Conservation (phyloP, 53 echinoderm and acorn worm genomes). For the Actinopyga echinites region DNA sequence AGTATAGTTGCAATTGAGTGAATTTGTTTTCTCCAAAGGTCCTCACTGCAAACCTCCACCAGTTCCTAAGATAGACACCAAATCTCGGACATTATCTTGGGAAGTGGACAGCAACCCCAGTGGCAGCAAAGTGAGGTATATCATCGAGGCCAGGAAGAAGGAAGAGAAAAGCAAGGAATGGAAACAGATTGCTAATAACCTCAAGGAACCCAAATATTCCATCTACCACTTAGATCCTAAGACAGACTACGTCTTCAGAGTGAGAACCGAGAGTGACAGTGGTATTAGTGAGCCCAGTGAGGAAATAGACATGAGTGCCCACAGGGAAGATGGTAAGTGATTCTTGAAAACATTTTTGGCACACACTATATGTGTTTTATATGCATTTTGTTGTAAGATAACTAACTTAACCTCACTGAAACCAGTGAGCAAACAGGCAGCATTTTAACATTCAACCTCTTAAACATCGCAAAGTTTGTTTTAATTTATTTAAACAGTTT, state of each 20-base stretch:
- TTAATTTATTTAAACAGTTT: too few relatives aligned
- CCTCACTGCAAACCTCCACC: conserved; percentile 50
- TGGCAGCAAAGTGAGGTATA: conserved; percentile 69
- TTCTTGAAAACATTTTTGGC: too few relatives aligned
- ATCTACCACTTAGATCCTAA: conserved; percentile 72
- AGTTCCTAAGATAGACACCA: conserved; percentile 68
- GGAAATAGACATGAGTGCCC: conserved; percentile 73
- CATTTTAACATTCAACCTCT: too few relatives aligned
- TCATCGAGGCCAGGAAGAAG: conserved; percentile 65
- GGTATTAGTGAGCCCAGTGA: conserved; percentile 93
- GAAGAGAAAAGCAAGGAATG: conserved; percentile 69
- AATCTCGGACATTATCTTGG: conserved; percentile 75
- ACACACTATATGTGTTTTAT: too few relatives aligned
- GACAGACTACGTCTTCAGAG: conserved; percentile 76
- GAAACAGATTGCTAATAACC: conserved; percentile 64
- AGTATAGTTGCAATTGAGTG: too few relatives aligned
- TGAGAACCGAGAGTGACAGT: conserved; percentile 76
- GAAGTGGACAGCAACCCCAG: conserved; percentile 39
- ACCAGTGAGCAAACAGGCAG: too few relatives aligned
- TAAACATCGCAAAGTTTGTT: too few relatives aligned
- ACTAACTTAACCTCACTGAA: too few relatives aligned
- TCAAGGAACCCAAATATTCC: conserved; percentile 70
- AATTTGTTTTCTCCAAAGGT: neutral
- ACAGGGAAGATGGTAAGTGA: conserved; percentile 62
- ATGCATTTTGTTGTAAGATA: too few relatives aligned